These are phyloP conservation scores for Lepidochrysops patricia DNA, from an alignment of 2,888 invertebrate genomes.

Conservation along the genomic window DNA sequence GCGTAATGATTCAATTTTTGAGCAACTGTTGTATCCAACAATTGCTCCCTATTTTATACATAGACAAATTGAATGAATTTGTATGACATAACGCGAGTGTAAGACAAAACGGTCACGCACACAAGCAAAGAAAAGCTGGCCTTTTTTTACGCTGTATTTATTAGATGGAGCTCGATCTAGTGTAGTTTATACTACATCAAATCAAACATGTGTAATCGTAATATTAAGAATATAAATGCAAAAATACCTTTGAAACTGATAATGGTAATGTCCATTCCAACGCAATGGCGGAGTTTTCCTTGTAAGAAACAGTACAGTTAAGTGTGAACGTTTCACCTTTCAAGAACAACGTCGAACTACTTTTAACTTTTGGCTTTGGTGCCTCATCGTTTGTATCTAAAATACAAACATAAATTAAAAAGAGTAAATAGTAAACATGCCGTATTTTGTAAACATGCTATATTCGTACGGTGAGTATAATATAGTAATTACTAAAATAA, in stretches of 20 bases:
- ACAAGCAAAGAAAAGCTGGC: too few species aligned
- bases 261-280: constrained; percentile 41
- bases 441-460: constrained; percentile 9
- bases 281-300: constrained; percentile 34
- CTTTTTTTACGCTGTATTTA: too few species aligned
- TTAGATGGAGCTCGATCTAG: too few species aligned
- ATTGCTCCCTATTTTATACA: too few species aligned
- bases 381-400: constrained; percentile 30
- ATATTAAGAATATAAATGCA: background rate
- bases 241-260: constrained; percentile 30
- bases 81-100: too few species aligned
- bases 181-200: too few species aligned
- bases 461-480: background rate
- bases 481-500: too few species aligned
- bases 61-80: too few species aligned
- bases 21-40: too few species aligned
- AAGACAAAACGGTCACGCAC: too few species aligned
- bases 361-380: constrained; percentile 34
- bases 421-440: constrained; percentile 3
- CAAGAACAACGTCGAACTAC: constrained; percentile 33
- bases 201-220: too few species aligned
- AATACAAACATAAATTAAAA: constrained; percentile 15
- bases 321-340: constrained; percentile 48
- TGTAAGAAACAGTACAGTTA: constrained; percentile 45
- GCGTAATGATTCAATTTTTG: too few species aligned